Percentiles rank a stretch among this genome's conserved stretches.
Conservation (phyloP, 2,113 vertebrate species). For the Leptosomus discolor region DNA sequence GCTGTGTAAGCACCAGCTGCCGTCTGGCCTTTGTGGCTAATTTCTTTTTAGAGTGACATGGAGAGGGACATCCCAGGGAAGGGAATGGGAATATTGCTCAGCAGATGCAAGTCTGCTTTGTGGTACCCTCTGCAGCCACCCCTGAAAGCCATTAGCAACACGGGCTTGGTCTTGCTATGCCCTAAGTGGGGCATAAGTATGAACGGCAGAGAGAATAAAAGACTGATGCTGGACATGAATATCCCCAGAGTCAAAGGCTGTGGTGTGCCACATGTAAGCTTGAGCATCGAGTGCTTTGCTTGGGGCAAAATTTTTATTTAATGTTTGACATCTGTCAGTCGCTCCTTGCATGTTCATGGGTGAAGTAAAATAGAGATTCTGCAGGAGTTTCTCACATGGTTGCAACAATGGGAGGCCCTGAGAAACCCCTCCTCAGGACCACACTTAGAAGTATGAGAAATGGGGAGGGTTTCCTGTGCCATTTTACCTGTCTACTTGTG, state of each 20-base stretch:
- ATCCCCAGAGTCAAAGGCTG: slow-evolving; percentile 10
- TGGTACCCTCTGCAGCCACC: background rate
- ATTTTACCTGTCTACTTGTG: background rate
- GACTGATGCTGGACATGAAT: background rate
- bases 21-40: background rate
- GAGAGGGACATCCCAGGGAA: background rate
- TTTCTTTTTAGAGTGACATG: too few relatives aligned
- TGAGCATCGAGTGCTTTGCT: slow-evolving; percentile 15
- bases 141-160: background rate
- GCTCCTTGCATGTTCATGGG: background rate
- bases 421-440: background rate
- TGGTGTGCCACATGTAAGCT: background rate
- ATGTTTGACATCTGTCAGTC: slow-evolving; percentile 44
- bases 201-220: background rate
- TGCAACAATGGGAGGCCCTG: background rate
- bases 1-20: fast-evolving
- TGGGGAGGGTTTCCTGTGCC: background rate
- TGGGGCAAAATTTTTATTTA: slow-evolving; percentile 14
- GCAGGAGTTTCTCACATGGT: background rate
- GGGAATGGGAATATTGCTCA: background rate
- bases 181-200: background rate
- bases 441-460: background rate
- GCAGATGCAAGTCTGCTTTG: background rate
- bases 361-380: background rate
- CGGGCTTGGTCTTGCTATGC: fast-evolving